Evolutionary conservation across 2,113 vertebrate species (phyloP), one percentile per base, ranked within the genome.

Genomic region (Suricata suricatta): DNA sequence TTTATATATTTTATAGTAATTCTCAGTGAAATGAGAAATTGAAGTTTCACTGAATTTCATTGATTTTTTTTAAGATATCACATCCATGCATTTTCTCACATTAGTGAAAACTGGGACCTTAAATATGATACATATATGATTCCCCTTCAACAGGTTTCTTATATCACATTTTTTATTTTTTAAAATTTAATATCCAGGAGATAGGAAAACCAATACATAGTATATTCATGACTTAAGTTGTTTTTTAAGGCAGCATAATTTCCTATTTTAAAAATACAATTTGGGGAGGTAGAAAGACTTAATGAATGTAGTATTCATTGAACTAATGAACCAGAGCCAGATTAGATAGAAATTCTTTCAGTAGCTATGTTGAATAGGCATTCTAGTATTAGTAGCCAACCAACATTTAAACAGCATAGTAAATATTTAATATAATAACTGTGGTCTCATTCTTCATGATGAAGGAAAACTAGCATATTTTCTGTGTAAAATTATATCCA

Each of bases 381-480:
- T 95, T 95, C 76, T 76, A 66, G 10, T 54, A 80, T 11, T 81
- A 47, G 81, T 38, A 76, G 2, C 57, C 41, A 95, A 15, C 31
- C 83, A 72, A 2, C 16, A 27, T 93, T 86, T 64, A 80, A 85
- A 72, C 29, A 83, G 12, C 69, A n/a, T 71, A 88, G 52, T 68
- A 76, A 97, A 82, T 90, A 63, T 33, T 90, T 94, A 47, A 66
- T 91, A 50, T 17, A 90, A 52, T 14, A 90, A 52, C 50, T 93
- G 16, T 86, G n/a, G 71, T 80, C 66, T 95, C 41, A 88, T 64
- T 83, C 29, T 76, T 95, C 38, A n/a, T 63, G 12, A 66, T 74
- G 47, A 88, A 91, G n/a, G 74, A 66, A 88, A 93, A 85, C 87
- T 77, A 50, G 38, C 82, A 47, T 95, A 89, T 76, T 93, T 93